Evolutionary conservation across 2,113 vertebrate species (phyloP).

Genomic region (Xenus cinereus): DNA sequence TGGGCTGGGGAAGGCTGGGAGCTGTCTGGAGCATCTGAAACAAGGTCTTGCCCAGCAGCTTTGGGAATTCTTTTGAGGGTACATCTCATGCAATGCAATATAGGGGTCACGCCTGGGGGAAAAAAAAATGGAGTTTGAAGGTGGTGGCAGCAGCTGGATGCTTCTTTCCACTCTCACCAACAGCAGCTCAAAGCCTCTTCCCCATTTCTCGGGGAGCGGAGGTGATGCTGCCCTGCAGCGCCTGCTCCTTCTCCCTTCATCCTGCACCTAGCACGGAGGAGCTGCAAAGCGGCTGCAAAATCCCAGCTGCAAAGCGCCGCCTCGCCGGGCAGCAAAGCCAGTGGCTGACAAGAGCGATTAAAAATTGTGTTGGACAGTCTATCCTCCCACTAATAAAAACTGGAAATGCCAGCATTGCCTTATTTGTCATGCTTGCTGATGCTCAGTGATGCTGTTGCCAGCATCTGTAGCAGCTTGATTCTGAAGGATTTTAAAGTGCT

Average conservation of each 20-base stretch:
- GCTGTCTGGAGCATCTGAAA: not conserved
- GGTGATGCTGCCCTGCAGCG: not conserved
- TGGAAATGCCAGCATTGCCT: not conserved
- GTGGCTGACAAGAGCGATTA: not conserved
- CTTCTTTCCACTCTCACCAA: not conserved
- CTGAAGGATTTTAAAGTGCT: constrained; percentile 3
- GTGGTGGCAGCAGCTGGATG: not conserved
- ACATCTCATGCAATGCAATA: accelerated
- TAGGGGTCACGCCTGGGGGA: not conserved
- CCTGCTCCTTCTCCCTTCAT: not conserved
- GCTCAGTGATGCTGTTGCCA: not conserved
- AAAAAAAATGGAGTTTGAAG: not conserved
- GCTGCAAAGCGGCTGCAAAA: no score
- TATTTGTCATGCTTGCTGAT: not conserved
- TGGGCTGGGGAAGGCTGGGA: not conserved
- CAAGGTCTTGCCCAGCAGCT: not conserved
- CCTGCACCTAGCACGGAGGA: not conserved
- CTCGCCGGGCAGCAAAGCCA: not conserved
- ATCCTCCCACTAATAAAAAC: not conserved
- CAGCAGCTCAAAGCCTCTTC: not conserved
- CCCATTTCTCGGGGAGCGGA: accelerated
- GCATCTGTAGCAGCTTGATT: not conserved
- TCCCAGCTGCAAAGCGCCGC: not conserved
- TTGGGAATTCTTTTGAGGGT: not conserved
- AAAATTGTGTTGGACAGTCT: not conserved